Base-by-base conservation (phyloP, 2,797 vertebrate species). In the Acanthopagrus latus region DNA sequence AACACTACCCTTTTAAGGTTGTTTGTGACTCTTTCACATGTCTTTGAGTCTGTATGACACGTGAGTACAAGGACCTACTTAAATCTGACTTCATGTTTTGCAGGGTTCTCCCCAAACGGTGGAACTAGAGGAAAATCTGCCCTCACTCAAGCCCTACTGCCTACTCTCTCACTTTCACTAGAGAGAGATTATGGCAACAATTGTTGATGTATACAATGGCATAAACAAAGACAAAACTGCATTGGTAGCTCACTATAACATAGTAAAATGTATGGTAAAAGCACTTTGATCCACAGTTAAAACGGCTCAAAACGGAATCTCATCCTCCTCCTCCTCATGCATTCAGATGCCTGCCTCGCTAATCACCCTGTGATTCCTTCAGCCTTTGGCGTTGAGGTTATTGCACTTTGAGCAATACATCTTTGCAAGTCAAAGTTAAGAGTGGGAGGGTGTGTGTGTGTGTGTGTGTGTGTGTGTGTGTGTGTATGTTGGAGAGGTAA, bases 381-480 rank as follows among this genome's bases (percentile, higher is more conserved):
- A 86, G 79, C 74, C 81, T 74, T 65, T 71, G 75, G 64, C 59
- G 58, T 70, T 83, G 66, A 47, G 13, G 71, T 86, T 92, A 89
- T 83, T 92, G 87, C 82, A 73, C 74, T 81, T 84, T 60, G 79
- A 75, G 78, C 78, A 81, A 81, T 91, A 91, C 80, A 82, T 89
- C 73, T 78, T 83, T 78, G 63, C 82, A 83, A 88, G 89, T 89
- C 78, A 86, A 83, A 81, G 78, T 81, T 74, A 56, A 50, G 65
- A 13, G n/a, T 27, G 20, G 50, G 48, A 9, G 29, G 9, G 18
- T 52, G n/a, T 48, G 47, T 23, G 27, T 14, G 47, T 43, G 58
- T 58, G 47, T 43, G 71, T 48, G 55, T 56, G 58, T 50, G 21
- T 41, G 33, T 8, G 7, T 9, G 18, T 52, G n/a, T 48, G 47